Conservation (phyloP, 2,888 invertebrate genomes). For the Ophonus ardosiacus region DNA sequence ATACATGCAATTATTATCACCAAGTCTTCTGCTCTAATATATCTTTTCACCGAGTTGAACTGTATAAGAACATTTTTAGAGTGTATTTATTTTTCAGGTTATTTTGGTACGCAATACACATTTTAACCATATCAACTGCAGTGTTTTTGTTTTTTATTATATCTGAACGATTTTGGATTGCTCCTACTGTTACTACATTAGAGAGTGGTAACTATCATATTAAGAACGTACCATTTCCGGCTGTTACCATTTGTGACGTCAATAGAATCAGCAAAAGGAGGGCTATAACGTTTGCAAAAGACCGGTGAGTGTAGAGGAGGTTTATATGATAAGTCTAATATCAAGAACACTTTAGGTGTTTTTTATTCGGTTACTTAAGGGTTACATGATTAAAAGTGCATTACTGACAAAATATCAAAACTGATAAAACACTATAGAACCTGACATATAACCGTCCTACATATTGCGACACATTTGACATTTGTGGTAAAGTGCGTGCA, state of each 20-base stretch:
- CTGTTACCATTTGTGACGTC: slow-evolving; percentile 29
- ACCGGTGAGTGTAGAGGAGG: slow-evolving; percentile 17
- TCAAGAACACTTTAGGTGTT: not conserved
- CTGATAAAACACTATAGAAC: no score
- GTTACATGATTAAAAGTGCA: no score
- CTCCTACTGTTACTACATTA: slow-evolving; percentile 15
- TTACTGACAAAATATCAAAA: no score
- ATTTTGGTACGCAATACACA: not conserved
- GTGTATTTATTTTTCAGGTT: not conserved
- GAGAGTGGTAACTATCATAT: slow-evolving; percentile 2
- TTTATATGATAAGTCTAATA: not conserved
- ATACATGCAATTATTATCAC: no score
- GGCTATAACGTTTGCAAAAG: not conserved
- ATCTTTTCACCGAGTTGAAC: no score
- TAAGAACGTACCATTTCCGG: slow-evolving; percentile 27
- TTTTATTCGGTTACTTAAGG: no score
- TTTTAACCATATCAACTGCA: not conserved
- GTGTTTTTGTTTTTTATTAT: slow-evolving; percentile 1
- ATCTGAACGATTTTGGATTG: slow-evolving; percentile 2
- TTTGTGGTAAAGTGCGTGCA: no score
- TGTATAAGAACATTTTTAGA: no score
- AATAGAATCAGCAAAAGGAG: slow-evolving; percentile 10
- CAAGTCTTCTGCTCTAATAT: no score
- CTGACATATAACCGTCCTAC: no score
- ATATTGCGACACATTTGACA: no score